Evolutionary conservation across 2,113 vertebrate species (phyloP).

Genomic region (Aldabrachelys gigantea): DNA sequence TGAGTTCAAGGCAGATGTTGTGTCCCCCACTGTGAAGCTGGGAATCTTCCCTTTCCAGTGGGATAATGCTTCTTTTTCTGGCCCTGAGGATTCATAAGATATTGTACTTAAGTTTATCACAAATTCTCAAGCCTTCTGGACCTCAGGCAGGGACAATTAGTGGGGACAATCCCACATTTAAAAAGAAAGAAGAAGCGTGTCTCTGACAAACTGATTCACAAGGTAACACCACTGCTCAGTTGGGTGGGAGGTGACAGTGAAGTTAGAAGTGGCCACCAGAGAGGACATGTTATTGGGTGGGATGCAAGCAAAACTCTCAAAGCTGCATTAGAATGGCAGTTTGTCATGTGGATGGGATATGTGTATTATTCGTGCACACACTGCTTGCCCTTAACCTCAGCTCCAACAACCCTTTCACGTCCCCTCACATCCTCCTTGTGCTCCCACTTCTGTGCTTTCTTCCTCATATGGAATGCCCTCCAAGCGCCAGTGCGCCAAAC

Average conservation of each 20-base stretch:
- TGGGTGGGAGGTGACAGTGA: not conserved
- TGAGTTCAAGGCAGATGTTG: not conserved
- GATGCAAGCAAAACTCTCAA: not conserved
- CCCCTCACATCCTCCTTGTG: not conserved
- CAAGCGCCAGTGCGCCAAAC: not conserved
- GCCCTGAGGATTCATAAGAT: not conserved
- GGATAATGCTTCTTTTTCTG: not conserved
- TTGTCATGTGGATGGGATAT: rapidly evolving
- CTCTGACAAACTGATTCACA: rapidly evolving
- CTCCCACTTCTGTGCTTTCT: not conserved
- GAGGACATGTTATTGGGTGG: not conserved
- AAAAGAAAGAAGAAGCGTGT: not conserved
- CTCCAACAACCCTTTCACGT: not conserved
- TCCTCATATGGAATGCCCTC: not conserved
- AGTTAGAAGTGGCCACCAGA: not conserved
- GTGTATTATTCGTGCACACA: rapidly evolving
- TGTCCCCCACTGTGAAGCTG: not conserved
- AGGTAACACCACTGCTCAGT: rapidly evolving
- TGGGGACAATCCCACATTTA: not conserved
- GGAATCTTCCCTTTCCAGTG: not conserved
- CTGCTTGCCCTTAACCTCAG: not conserved
- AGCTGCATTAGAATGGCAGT: not conserved
- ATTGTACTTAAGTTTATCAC: not conserved
- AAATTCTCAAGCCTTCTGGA: not conserved
- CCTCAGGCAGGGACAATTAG: not conserved